These are phyloP conservation scores for Marronus borbonicus DNA, from an alignment of 2,888 invertebrate genomes.

Conservation along the genomic window DNA sequence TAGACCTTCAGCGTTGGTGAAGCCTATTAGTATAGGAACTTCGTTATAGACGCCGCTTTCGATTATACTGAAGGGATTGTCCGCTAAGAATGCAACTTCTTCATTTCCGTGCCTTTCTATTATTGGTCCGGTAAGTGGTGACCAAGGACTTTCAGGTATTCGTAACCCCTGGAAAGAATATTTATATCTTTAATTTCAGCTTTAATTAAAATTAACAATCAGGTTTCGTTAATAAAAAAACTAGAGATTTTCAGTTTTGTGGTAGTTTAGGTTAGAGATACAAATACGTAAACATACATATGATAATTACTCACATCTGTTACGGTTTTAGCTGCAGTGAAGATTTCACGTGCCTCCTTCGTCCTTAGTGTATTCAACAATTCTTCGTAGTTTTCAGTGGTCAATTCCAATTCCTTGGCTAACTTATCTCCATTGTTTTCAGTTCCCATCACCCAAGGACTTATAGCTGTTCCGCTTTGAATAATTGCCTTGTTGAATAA, in stretches of 20 bases:
- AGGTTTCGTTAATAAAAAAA: no score
- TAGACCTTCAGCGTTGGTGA: conserved; percentile 51
- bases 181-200: no score
- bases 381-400: conserved; percentile 26
- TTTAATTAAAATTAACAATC: no score
- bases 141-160: conserved; percentile 20
- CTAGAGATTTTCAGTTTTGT: no score
- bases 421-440: conserved; percentile 44
- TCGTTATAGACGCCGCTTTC: conserved; percentile 51
- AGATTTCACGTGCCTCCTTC: neutral
- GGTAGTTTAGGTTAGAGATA: no score
- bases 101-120: conserved; percentile 51
- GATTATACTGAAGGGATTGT: conserved; percentile 50
- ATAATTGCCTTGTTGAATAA: conserved; percentile 62
- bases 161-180: neutral
- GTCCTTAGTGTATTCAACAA: conserved; percentile 21
- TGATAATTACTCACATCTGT: neutral
- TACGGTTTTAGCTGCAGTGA: neutral
- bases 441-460: conserved; percentile 56
- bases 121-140: conserved; percentile 47
- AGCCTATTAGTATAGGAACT: conserved; percentile 54
- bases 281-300: no score
- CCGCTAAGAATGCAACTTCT: conserved; percentile 52
- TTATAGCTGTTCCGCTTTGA: conserved; percentile 61
- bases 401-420: conserved; percentile 35